Evolutionary conservation across 2,888 invertebrate species (phyloP).

Genomic region (Stenurella melanura): DNA sequence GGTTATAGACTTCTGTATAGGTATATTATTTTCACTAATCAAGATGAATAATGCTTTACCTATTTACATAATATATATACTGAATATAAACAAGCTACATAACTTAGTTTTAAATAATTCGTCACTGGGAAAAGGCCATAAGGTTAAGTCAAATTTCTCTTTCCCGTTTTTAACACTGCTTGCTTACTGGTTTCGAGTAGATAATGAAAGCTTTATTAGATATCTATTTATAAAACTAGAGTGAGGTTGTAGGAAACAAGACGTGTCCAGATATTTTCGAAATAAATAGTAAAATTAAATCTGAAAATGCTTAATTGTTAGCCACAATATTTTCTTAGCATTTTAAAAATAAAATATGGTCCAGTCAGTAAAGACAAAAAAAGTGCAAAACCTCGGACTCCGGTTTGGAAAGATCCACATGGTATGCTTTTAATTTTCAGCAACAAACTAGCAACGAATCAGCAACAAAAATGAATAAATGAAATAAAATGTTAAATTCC

Average conservation of each 20-base stretch:
- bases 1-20: not conserved
- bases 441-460: too few species aligned
- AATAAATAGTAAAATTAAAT: too few species aligned
- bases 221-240: not conserved
- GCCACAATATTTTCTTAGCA: too few species aligned
- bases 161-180: not conserved
- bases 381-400: too few species aligned
- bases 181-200: not conserved
- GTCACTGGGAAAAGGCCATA: constrained; percentile 15
- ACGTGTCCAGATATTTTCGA: too few species aligned
- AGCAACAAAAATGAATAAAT: too few species aligned
- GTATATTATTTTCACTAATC: not conserved
- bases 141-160: constrained; percentile 20
- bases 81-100: not conserved
- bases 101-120: constrained; percentile 5
- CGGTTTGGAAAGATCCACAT: too few species aligned
- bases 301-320: too few species aligned
- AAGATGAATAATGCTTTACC: not conserved
- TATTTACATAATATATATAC: not conserved
- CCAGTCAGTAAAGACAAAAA: too few species aligned
- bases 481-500: too few species aligned
- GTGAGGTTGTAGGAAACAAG: not conserved
- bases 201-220: not conserved
- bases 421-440: too few species aligned
- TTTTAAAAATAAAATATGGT: too few species aligned